Conservation (phyloP, 2,113 vertebrate genomes). For the Antennarius striatus region DNA sequence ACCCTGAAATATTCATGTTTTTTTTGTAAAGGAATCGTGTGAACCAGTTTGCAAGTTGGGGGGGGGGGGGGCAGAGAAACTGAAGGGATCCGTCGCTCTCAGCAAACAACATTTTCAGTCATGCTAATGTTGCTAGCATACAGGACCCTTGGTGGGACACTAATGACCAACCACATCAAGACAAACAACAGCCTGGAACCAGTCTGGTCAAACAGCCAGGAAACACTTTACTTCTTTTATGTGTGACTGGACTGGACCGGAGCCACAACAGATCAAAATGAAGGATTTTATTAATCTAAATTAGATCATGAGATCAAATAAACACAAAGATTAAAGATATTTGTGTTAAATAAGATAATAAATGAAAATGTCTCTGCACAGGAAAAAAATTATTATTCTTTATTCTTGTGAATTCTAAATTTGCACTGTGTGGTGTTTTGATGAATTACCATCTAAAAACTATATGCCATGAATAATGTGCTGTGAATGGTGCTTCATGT, state of each 20-base stretch:
- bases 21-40: constrained; percentile 78
- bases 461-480: constrained; percentile 26
- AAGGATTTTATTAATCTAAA: neutral
- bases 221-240: constrained; percentile 19
- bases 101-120: constrained; percentile 61
- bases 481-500: constrained; percentile 41
- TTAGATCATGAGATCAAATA: neutral
- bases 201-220: constrained; percentile 32
- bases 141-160: constrained; percentile 52
- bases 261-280: neutral
- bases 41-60: constrained; percentile 72
- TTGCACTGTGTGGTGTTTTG: constrained; percentile 18
- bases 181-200: constrained; percentile 37
- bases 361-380: no score
- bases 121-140: constrained; percentile 63
- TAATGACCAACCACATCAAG: constrained; percentile 58
- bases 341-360: neutral
- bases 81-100: constrained; percentile 62
- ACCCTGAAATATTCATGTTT: constrained; percentile 77
- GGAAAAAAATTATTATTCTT: no score
- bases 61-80: constrained; percentile 56
- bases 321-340: neutral
- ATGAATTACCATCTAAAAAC: constrained; percentile 38
- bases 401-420: constrained; percentile 1
- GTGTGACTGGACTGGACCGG: neutral